A percentile compares a stretch with the other conserved stretches of the same genome.
These are phyloP conservation scores for Oreocharis arfaki DNA, from an alignment of 2,113 vertebrate genomes.

Conservation along the genomic window DNA sequence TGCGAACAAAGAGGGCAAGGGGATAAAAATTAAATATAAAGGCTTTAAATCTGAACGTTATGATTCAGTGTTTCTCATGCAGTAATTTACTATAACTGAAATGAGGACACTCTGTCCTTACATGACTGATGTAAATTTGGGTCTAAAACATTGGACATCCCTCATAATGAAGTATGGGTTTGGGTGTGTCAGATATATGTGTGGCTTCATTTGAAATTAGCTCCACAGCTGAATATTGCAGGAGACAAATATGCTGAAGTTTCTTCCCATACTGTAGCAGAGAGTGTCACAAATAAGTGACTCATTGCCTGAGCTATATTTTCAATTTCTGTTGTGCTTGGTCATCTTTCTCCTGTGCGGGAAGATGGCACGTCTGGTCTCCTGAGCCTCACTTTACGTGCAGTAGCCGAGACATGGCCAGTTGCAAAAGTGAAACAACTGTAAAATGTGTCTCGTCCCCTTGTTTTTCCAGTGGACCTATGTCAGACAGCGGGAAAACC, in stretches of 20 bases:
- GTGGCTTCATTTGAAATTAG: constrained; percentile 32
- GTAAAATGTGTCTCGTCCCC: background rate
- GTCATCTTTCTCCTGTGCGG: background rate
- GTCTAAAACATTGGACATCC: background rate
- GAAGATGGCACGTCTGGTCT: background rate
- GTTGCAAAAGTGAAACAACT: background rate
- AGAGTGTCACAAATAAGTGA: background rate
- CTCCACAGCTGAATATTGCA: background rate
- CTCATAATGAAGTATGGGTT: background rate
- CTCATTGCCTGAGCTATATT: constrained; percentile 11
- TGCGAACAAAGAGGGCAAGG: background rate
- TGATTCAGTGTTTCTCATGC: constrained; percentile 12
- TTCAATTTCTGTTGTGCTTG: background rate
- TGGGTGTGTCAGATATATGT: background rate
- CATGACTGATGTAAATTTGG: background rate
- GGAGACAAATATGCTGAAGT: background rate
- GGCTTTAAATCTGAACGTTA: background rate
- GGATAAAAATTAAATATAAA: background rate
- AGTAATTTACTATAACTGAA: constrained; percentile 12
- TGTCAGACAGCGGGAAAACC: background rate
- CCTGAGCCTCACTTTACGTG: background rate
- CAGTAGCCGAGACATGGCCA: background rate
- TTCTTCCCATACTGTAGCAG: background rate
- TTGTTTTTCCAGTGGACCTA: background rate
- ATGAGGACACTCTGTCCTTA: background rate